phyloP scores from a whole-genome alignment of 2,888 invertebrate genomes.

The Troides helena region DNA sequence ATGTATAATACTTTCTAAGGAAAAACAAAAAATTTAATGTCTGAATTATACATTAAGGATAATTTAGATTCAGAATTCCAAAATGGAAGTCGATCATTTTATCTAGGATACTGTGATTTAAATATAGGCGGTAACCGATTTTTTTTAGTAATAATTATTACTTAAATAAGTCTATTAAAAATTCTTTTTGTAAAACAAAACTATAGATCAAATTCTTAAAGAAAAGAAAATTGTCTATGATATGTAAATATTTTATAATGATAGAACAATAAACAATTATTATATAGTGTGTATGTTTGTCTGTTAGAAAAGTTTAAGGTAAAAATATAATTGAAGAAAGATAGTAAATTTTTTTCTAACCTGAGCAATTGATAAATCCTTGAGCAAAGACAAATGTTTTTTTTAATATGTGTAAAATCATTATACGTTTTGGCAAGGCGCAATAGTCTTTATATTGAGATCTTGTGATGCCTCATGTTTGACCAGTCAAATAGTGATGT shows the following conservation, averaged over 20 bases:
- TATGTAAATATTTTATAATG: neutral
- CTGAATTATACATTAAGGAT: no score
- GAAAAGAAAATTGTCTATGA: neutral
- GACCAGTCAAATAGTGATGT: constrained; percentile 69
- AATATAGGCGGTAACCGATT: no score
- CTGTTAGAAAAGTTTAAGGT: neutral
- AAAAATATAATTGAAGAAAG: constrained; percentile 7
- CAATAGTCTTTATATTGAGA: constrained; percentile 69
- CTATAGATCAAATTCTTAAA: no score
- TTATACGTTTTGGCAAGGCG: constrained; percentile 70
- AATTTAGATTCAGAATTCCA: no score
- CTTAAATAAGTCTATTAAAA: no score
- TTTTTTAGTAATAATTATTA: no score
- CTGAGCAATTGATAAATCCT: constrained; percentile 50
- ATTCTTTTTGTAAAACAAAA: no score
- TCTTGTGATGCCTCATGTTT: constrained; percentile 63
- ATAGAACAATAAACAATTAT: constrained; percentile 1
- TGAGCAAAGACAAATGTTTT: constrained; percentile 38
- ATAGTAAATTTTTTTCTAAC: constrained; percentile 32
- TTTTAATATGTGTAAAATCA: constrained; percentile 30
- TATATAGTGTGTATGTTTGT: neutral
- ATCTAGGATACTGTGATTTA: no score
- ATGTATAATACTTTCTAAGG: no score
- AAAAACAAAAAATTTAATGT: no score
- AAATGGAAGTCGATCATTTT: no score